Conservation (phyloP, 2,797 vertebrate species). For the Schizothorax lantsangensis region DNA sequence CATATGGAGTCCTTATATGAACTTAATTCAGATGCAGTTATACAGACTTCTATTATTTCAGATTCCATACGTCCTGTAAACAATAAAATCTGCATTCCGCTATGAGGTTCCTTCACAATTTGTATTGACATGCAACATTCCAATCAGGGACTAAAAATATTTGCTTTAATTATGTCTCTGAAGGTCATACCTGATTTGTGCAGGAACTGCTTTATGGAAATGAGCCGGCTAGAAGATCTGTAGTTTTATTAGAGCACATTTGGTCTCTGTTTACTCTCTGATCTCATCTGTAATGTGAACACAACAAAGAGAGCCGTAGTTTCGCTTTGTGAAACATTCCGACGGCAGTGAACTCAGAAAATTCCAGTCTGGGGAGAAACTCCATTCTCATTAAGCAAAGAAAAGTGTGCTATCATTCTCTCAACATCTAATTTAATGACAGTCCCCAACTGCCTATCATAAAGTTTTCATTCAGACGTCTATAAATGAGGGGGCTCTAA, state of each 20-base stretch:
- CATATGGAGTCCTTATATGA: neutral
- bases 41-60: neutral
- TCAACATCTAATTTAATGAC: conserved; percentile 49
- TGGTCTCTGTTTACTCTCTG: conserved; percentile 49
- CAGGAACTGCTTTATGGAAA: conserved; percentile 44
- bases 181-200: conserved; percentile 47
- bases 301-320: conserved; percentile 45
- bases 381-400: conserved; percentile 47
- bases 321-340: conserved; percentile 44
- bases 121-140: conserved; percentile 44
- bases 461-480: conserved; percentile 42
- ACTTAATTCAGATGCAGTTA: neutral
- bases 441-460: conserved; percentile 46
- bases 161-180: conserved; percentile 48
- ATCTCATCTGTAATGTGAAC: conserved; percentile 47
- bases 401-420: conserved; percentile 45
- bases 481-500: conserved; percentile 46
- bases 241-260: conserved; percentile 44
- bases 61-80: neutral
- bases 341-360: conserved; percentile 36
- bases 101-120: conserved; percentile 26
- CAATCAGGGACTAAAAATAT: conserved; percentile 41
- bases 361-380: conserved; percentile 50
- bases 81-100: conserved; percentile 14
- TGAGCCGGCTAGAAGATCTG: conserved; percentile 44